phyloP scores from a whole-genome alignment of 2,888 invertebrate species.

The Mimas tiliae region DNA sequence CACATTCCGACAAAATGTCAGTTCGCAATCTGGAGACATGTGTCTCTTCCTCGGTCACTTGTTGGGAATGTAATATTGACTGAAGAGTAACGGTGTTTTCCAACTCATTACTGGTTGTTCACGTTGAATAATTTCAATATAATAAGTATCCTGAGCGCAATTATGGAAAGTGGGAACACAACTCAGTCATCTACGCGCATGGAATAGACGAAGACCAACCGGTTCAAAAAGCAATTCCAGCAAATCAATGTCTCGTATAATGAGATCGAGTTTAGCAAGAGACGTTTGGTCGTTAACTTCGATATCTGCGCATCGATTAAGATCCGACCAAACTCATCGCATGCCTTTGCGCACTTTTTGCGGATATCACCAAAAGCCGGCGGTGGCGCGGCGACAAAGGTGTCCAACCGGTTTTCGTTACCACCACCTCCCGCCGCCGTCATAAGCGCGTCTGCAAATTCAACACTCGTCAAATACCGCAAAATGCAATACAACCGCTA shows the following conservation, averaged over 20 bases:
- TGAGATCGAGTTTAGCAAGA: slow-evolving; percentile 60
- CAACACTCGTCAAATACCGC: slow-evolving; percentile 79
- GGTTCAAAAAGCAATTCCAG: slow-evolving; percentile 67
- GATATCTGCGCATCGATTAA: slow-evolving; percentile 66
- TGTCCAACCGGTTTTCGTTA: slow-evolving; percentile 79
- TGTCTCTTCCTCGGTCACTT: slow-evolving; percentile 16
- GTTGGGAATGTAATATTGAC: slow-evolving; percentile 6
- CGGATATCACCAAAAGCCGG: slow-evolving; percentile 80
- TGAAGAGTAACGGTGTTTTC: slow-evolving; percentile 14
- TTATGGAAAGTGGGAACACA: slow-evolving; percentile 59
- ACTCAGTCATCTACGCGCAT: slow-evolving; percentile 56
- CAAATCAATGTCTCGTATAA: slow-evolving; percentile 68
- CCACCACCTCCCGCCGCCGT: slow-evolving; percentile 67
- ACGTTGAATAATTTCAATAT: slow-evolving; percentile 32
- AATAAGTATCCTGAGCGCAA: slow-evolving; percentile 39
- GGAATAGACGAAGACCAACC: slow-evolving; percentile 60
- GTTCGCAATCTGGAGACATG: slow-evolving; percentile 5
- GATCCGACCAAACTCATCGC: slow-evolving; percentile 65
- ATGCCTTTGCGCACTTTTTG: slow-evolving; percentile 79
- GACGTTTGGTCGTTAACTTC: slow-evolving; percentile 57
- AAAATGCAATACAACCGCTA: slow-evolving; percentile 64
- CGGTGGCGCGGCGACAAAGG: slow-evolving; percentile 73
- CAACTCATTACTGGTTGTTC: slow-evolving; percentile 22
- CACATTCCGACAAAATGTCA: slow-evolving; percentile 23
- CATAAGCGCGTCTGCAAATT: slow-evolving; percentile 81